Conservation (phyloP, 2,113 vertebrate genomes). For the Pithys albifrons region DNA sequence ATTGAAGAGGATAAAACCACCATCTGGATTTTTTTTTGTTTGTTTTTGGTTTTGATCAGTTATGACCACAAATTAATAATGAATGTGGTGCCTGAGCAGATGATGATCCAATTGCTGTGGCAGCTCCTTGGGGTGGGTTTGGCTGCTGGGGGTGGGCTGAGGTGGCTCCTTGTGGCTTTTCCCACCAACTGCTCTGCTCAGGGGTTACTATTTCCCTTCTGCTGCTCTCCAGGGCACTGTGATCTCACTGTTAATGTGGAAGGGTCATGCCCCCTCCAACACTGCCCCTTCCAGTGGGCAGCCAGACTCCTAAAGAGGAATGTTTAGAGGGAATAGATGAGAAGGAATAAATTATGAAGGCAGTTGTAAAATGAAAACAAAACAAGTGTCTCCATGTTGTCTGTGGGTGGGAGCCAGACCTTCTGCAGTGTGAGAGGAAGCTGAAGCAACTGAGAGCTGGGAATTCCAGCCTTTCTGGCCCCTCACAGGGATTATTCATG, state of each 20-base stretch:
- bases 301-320: not conserved
- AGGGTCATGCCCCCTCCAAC: too few species aligned
- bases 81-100: not conserved
- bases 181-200: not conserved
- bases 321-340: not conserved
- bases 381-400: not conserved
- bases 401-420: not conserved
- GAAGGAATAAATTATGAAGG: not conserved
- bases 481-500: not conserved
- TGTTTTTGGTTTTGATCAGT: not conserved
- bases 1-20: slow-evolving; percentile 1
- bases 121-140: not conserved
- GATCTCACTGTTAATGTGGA: not conserved
- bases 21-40: not conserved
- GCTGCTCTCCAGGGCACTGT: too few species aligned
- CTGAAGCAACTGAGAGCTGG: not conserved
- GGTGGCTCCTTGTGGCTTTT: not conserved
- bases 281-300: not conserved
- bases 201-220: not conserved
- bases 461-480: not conserved
- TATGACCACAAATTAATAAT: not conserved
- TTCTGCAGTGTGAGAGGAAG: not conserved
- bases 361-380: not conserved
- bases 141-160: not conserved
- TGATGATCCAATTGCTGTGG: not conserved